Conservation (phyloP, 2,797 vertebrate species). For the Xyrichtys novacula region DNA sequence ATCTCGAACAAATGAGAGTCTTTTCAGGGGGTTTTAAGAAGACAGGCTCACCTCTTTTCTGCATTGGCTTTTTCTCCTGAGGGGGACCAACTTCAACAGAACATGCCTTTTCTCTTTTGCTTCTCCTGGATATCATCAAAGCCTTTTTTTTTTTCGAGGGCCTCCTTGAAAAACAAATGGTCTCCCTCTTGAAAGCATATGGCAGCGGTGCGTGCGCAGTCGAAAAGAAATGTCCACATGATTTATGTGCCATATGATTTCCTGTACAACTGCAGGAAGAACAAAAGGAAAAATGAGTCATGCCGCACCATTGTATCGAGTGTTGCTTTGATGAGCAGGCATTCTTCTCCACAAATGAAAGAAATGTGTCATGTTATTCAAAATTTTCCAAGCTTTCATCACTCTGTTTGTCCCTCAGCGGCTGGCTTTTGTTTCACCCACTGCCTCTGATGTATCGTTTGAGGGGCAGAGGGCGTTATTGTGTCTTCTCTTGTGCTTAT, state of each 20-base stretch:
- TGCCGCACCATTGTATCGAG: slow-evolving; percentile 30
- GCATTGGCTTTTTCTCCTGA: slow-evolving; percentile 51
- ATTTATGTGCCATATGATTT: slow-evolving; percentile 75
- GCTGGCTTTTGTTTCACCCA: slow-evolving; percentile 72
- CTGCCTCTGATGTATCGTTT: slow-evolving; percentile 50
- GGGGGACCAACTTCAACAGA: slow-evolving; percentile 53
- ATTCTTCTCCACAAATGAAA: slow-evolving; percentile 63
- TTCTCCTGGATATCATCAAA: slow-evolving; percentile 56
- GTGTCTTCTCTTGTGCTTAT: slow-evolving; percentile 48
- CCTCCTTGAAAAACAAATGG: slow-evolving; percentile 62
- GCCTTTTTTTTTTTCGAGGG: slow-evolving; percentile 41
- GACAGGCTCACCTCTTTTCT: slow-evolving; percentile 12
- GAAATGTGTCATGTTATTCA: slow-evolving; percentile 70
- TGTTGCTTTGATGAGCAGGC: slow-evolving; percentile 69
- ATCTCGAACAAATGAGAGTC: slow-evolving; percentile 30
- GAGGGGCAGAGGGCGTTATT: slow-evolving; percentile 55
- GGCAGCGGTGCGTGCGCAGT: slow-evolving; percentile 30
- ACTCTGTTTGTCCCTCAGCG: slow-evolving; percentile 65
- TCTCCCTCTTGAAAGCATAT: slow-evolving; percentile 57
- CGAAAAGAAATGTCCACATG: slow-evolving; percentile 67
- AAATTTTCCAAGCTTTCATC: slow-evolving; percentile 57
- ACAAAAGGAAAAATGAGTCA: slow-evolving; percentile 63
- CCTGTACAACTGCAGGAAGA: slow-evolving; percentile 47
- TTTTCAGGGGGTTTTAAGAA: slow-evolving; percentile 41
- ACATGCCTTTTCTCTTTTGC: slow-evolving; percentile 27